These are phyloP conservation scores for Gadopsis marmoratus DNA, from an alignment of 2,797 vertebrate genomes.

Conservation along the genomic window DNA sequence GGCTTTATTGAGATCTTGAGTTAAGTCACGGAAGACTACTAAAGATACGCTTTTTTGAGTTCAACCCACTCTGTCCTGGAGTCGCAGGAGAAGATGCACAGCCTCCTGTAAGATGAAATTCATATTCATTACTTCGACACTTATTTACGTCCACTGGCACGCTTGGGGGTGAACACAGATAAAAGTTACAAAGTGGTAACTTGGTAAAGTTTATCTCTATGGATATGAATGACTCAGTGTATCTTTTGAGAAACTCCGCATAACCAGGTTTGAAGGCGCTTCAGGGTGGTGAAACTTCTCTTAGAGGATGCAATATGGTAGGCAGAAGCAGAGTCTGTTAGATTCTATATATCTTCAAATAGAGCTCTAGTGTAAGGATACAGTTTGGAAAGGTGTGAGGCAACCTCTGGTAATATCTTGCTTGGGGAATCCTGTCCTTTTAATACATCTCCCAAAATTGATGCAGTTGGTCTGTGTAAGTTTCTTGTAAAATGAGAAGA, in stretches of 20 bases:
- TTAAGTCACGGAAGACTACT: constrained; percentile 21
- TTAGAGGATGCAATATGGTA: constrained; percentile 31
- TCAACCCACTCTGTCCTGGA: constrained; percentile 9
- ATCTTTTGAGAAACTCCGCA: constrained; percentile 19
- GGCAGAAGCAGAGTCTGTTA: constrained; percentile 27
- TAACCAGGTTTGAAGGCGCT: constrained; percentile 18
- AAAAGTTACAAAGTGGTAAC: constrained; percentile 45
- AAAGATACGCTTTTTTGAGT: constrained; percentile 27
- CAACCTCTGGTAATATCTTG: constrained; percentile 53
- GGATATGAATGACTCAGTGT: constrained; percentile 31
- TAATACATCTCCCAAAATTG: constrained; percentile 25
- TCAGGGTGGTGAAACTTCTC: constrained; percentile 33
- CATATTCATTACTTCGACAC: constrained; percentile 46
- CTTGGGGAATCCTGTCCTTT: constrained; percentile 36
- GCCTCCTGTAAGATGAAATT: constrained; percentile 16
- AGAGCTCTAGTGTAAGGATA: constrained; percentile 15
- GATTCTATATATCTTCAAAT: constrained; percentile 42
- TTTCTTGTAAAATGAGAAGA: constrained; percentile 28
- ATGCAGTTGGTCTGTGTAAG: constrained; percentile 27
- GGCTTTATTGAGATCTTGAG: constrained; percentile 44
- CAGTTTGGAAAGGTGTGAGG: constrained; percentile 51
- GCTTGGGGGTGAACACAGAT: constrained; percentile 49
- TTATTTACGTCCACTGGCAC: constrained; percentile 20
- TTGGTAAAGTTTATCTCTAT: constrained; percentile 15
- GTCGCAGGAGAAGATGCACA: constrained; percentile 22